Evolutionary conservation across 2,113 vertebrate genomes (phyloP).

Genomic region (Choloepus hoffmanni): DNA sequence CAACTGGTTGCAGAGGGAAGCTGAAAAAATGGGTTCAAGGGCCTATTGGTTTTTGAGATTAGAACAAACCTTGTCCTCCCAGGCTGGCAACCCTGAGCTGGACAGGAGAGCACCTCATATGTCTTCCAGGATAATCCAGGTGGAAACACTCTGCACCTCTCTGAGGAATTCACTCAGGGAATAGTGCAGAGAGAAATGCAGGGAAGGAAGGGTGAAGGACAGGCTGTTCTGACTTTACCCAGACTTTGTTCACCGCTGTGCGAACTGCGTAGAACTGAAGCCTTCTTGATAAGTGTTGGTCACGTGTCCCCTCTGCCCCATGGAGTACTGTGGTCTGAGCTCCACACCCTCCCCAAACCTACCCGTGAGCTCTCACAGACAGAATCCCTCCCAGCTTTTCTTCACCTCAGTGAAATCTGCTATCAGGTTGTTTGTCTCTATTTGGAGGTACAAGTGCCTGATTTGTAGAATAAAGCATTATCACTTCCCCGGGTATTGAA

Average conservation of each 20-base stretch:
- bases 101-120: background rate
- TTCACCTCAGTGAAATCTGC: too few species aligned
- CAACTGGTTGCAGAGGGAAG: background rate
- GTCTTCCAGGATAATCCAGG: background rate
- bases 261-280: rapidly evolving
- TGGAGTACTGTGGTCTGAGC: background rate
- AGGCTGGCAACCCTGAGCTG: background rate
- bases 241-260: too few species aligned
- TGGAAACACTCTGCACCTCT: background rate
- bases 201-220: background rate
- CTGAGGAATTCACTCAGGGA: background rate
- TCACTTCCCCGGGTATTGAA: background rate
- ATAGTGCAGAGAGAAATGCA: background rate
- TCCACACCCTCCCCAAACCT: too few species aligned
- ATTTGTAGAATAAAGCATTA: rapidly evolving
- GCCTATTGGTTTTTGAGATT: background rate
- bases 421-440: rapidly evolving
- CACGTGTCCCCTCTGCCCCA: rapidly evolving
- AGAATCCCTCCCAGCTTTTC: background rate
- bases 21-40: background rate
- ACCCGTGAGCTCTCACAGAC: too few species aligned
- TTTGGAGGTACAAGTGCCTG: background rate
- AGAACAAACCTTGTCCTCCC: background rate
- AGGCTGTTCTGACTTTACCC: background rate
- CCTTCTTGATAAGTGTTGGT: rapidly evolving